These are phyloP conservation scores for Palythoa grandis DNA, from an alignment of 92 coral and sea anemone species.

Conservation along the genomic window DNA sequence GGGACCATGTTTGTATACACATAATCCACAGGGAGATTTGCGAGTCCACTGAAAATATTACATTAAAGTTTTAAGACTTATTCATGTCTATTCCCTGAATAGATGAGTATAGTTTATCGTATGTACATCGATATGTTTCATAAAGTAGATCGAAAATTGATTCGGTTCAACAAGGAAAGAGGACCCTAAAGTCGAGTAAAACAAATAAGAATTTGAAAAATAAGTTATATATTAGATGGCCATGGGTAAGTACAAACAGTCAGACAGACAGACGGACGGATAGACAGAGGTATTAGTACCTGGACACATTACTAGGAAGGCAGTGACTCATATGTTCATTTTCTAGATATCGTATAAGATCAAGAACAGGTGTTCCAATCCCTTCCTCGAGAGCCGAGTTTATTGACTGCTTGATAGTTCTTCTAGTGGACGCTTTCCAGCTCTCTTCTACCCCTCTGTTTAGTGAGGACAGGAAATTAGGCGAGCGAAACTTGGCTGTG, in stretches of 20 bases:
- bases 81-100: too few relatives aligned
- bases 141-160: too few relatives aligned
- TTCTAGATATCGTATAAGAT: slow-evolving; percentile 78
- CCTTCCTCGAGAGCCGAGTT: slow-evolving; percentile 73
- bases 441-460: slow-evolving; percentile 53
- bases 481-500: slow-evolving; percentile 42
- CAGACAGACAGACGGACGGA: not conserved
- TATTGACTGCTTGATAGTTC: slow-evolving; percentile 57
- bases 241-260: not conserved
- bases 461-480: slow-evolving; percentile 53
- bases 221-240: too few relatives aligned
- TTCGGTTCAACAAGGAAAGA: too few relatives aligned
- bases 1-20: slow-evolving; percentile 79
- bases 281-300: not conserved
- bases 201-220: too few relatives aligned
- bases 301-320: slow-evolving; percentile 73
- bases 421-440: slow-evolving; percentile 68
- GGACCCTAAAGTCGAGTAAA: too few relatives aligned
- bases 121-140: too few relatives aligned
- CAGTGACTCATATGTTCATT: slow-evolving; percentile 90
- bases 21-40: slow-evolving; percentile 82
- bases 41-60: slow-evolving; percentile 75
- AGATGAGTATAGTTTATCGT: too few relatives aligned
- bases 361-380: slow-evolving; percentile 80
- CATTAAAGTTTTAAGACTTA: not conserved